Base-by-base conservation (phyloP, 2,797 vertebrate genomes). In the Poecilia gillii region DNA sequence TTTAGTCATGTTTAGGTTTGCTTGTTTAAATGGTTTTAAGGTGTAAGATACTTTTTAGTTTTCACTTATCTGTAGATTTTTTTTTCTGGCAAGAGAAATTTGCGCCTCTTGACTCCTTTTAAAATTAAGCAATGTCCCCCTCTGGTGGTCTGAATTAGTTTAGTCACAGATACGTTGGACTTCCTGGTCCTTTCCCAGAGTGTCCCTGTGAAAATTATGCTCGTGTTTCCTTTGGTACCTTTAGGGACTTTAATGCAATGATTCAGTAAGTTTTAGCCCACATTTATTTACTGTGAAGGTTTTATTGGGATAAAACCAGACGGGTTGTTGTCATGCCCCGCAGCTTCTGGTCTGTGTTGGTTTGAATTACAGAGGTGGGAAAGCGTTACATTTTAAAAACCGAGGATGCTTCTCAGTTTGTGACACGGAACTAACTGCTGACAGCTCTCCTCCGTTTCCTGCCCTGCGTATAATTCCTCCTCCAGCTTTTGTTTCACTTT, bases 401-500 rank as follows among this genome's bases (percentile, higher is more conserved):
- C 23, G 39, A 14, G 0, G 39, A 43, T 43, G 36, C 11, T 70
- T 28, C 23, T 76, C 23, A 23, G 64, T 20, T 5, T 72, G 5
- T 16, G 33, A 51, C 39, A 31, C 33, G 41, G 62, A 78, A n/a
- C 28, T 53, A 62, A 31, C 14, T 66, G 36, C 11, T 43, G 66
- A 73, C 36, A 74, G 33, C 49, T 36, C 25, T 66, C 23, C 55
- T 4, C 1, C 1, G 12, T 0, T 36, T 36, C 86, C 33, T 92
- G 94, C 20, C 94, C 94, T 93, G 92, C 95, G 8, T 62, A 6
- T 31, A 90, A 66, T 57, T 73, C 45, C 1, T 25, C 51, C 1
- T 55, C 9, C 0, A 9, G 18, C 28, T 6, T 14, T 16, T 59
- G 39, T 90, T 96, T 95, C 93, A 90, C 91, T 96, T 95, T 95